Evolutionary conservation across 2,113 vertebrate genomes (phyloP).

Genomic region (Pseudopodoces humilis): DNA sequence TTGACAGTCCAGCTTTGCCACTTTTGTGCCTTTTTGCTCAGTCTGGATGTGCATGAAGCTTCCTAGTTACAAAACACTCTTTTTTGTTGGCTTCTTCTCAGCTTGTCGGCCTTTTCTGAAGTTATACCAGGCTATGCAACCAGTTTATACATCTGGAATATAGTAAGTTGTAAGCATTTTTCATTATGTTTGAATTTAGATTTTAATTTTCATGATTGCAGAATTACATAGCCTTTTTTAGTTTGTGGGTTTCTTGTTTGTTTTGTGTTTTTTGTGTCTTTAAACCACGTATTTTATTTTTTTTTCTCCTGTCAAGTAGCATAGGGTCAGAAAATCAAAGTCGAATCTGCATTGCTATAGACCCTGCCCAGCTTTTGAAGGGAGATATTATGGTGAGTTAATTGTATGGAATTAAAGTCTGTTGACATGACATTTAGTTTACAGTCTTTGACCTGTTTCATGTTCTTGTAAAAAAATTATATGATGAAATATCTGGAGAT

Average conservation of each 20-base stretch:
- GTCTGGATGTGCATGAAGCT: not conserved
- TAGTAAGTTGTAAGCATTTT: slow-evolving; percentile 83
- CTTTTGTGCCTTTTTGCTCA: not conserved
- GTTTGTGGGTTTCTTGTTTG: not conserved
- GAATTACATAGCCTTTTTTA: not conserved
- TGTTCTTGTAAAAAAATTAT: not conserved
- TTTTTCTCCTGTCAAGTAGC: slow-evolving; percentile 72
- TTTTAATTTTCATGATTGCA: not conserved
- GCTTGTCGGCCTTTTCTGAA: slow-evolving; percentile 90
- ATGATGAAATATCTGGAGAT: not conserved
- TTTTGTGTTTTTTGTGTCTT: not conserved
- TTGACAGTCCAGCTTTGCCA: not conserved
- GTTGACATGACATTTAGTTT: not conserved
- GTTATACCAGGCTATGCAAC: slow-evolving; percentile 94
- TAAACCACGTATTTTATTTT: not conserved
- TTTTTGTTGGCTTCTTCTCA: slow-evolving; percentile 63
- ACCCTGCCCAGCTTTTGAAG: slow-evolving; percentile 93
- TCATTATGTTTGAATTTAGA: not conserved
- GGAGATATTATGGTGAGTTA: slow-evolving; percentile 93
- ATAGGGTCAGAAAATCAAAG: slow-evolving; percentile 81
- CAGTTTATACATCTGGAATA: slow-evolving; percentile 90
- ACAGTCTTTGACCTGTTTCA: not conserved
- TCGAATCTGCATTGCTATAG: slow-evolving; percentile 83
- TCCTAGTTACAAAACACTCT: not conserved
- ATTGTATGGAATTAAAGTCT: not conserved